These are phyloP conservation scores for Melanerpes aurifrons DNA, from an alignment of 2,113 vertebrate species.

Conservation along the genomic window DNA sequence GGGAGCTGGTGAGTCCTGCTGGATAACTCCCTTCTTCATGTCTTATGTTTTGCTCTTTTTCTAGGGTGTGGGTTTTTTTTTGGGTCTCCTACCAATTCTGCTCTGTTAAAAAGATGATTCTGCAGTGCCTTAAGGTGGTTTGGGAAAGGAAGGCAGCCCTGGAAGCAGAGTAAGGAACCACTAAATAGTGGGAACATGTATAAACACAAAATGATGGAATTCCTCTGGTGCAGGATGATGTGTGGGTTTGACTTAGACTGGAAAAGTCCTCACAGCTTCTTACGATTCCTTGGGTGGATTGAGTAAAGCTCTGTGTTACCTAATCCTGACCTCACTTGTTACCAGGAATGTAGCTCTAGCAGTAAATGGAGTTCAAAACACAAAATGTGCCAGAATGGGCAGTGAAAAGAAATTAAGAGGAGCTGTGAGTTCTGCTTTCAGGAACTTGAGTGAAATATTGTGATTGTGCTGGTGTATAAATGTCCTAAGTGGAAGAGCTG, in stretches of 20 bases:
- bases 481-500: neutral
- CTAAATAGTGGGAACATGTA: neutral
- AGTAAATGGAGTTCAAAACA: neutral
- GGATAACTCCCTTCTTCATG: neutral
- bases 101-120: neutral
- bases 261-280: neutral
- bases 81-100: neutral
- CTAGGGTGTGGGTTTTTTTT: neutral
- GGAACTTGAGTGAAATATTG: neutral
- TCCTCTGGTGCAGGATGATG: neutral
- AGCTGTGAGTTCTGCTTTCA: neutral
- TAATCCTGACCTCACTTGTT: constrained; percentile 19
- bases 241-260: neutral
- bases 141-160: neutral
- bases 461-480: neutral
- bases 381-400: neutral
- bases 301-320: neutral
- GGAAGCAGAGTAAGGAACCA: neutral
- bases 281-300: neutral
- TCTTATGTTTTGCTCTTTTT: neutral
- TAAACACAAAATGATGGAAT: neutral
- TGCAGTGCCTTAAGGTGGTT: neutral
- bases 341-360: neutral
- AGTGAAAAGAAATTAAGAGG: neutral
- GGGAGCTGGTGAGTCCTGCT: constrained; percentile 89